Evolutionary conservation across 2,888 invertebrate species (phyloP).

Genomic region (Eurytoma californica): DNA sequence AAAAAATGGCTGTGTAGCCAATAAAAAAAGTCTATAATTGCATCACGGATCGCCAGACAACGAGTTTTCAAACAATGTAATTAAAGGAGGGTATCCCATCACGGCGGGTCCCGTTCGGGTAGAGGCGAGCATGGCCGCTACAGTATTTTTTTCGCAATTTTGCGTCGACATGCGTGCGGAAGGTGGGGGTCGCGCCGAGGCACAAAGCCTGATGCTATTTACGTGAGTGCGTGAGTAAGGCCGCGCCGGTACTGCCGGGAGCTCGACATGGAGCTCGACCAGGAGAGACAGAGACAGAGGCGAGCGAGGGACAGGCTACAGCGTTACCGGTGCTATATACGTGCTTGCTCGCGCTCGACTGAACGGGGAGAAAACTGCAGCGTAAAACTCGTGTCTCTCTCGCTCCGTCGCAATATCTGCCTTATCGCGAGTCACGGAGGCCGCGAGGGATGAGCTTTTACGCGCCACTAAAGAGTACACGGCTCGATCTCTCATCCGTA

Average conservation of each 20-base stretch:
- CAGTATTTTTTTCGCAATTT: neutral
- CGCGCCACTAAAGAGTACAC: constrained; percentile 1
- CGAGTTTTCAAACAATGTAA: no score
- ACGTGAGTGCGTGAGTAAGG: neutral
- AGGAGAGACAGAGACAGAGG: neutral
- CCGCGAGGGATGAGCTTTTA: constrained; percentile 13
- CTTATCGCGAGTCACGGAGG: neutral
- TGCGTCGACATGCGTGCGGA: neutral
- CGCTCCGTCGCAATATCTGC: neutral
- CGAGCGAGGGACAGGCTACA: neutral
- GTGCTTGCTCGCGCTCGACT: neutral
- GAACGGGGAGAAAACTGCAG: constrained; percentile 6
- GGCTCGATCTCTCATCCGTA: constrained; percentile 20
- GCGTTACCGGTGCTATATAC: neutral
- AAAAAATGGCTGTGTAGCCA: no score
- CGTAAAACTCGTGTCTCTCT: constrained; percentile 20
- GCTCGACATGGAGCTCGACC: no score
- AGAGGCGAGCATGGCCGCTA: neutral
- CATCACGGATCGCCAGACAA: no score
- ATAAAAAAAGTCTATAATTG: no score
- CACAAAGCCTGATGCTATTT: constrained; percentile 31
- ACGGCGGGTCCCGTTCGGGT: no score
- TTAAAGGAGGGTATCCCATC: no score
- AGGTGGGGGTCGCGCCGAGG: neutral
- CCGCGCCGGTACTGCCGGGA: no score